Evolutionary conservation across 2,113 vertebrate species (phyloP), one percentile per base, ranked within the genome.

Genomic region (Serranochromis macrocephalus): DNA sequence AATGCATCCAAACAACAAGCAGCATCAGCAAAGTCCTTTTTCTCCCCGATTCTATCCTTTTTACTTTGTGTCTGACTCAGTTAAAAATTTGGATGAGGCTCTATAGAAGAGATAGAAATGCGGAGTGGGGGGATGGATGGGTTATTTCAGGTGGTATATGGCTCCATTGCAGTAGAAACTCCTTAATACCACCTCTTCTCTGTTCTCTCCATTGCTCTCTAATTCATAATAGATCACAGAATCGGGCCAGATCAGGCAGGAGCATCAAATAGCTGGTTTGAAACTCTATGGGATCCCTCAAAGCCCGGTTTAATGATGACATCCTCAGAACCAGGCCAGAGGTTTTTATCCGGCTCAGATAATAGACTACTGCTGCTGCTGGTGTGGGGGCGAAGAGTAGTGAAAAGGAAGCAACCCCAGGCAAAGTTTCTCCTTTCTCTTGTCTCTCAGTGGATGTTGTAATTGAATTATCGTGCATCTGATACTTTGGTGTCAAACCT

Each of bases 181-280:
- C 82, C 51, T 88, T 42, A 88, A 66, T 42, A 45, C 11, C 63
- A 58, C 42, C 24, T 2, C 71, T 19, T 29, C 86, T 73, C 57
- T 63, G 14, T 78, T 31, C 26, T 73, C 81, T 51, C 31, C 2
- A 40, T 75, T 31, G 13, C 26, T 2, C 80, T 80, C 89, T 87
- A 71, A 78, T 96, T 93, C 94, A 96, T 96, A 96, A 97, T 96
- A 95, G 93, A 96, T 96, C 96, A 96, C 91, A 95, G 92, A 94
- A 88, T 92, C 54, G 47, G 80, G 91, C 91, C 86, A 86, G 89
- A 93, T 95, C 88, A 91, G 91, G 94, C 79, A 36, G 75, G 55
- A 84, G 89, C 93, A 94, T 96, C 93, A 94, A 90, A 93, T 89
- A 45, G 84, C 91, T 81, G 83, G 71, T 89, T 80, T 87, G 83